Base-by-base conservation (phyloP, 2,888 invertebrate species). In the Ptychoptera contaminata region DNA sequence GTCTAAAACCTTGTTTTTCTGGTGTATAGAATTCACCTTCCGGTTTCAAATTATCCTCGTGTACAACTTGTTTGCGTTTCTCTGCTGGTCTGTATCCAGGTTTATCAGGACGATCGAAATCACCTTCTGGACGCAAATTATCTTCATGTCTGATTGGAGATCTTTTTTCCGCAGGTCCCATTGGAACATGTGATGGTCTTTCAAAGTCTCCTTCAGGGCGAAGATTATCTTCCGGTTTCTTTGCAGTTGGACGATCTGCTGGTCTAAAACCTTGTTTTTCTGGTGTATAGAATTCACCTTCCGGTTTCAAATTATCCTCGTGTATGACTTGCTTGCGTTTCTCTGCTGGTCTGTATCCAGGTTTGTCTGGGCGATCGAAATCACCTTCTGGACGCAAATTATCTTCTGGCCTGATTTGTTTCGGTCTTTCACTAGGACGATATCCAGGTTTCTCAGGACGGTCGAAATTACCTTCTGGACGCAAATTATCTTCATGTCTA, bases 41-140 rank as follows among this genome's bases (percentile, higher is more conserved):
- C 0, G 72, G 70, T 46, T 62, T 62, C 1, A 77, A 58, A 53
- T 76, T 76, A 52, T 77, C 77, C 49, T 68, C 65, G 2, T 69
- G 71, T 39, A 73, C 73, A 53, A 56, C 64, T 1, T 61, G 58
- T 37, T 60, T 53, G 7, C 58, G 51, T 51, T 67, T 58, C 51
- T 70, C 66, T 34, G 53, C 61, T 1, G 63, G 67, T 8, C 55
- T 54, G 73, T 74, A 52, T 72, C 72, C 39, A 56, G 63, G 61
- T 45, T 67, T 59, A n/a, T 64, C 61, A 16, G 64, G 62, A 2
- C 52, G 53, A 58, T 61, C 50, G 2, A 65, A 64, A 23, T 72
- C 69, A 7, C 76, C 74, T 58, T 79, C 77, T 0, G 72, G 70
- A 46, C 62, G 62, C 1, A 77, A 58, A 53, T 76, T 76, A 52